A percentile compares a stretch with the other conserved stretches of the same genome.
Evolutionary conservation across 1,140 invertebrate species (phyloP).

Genomic region (Anagrus nilaparvatae): DNA sequence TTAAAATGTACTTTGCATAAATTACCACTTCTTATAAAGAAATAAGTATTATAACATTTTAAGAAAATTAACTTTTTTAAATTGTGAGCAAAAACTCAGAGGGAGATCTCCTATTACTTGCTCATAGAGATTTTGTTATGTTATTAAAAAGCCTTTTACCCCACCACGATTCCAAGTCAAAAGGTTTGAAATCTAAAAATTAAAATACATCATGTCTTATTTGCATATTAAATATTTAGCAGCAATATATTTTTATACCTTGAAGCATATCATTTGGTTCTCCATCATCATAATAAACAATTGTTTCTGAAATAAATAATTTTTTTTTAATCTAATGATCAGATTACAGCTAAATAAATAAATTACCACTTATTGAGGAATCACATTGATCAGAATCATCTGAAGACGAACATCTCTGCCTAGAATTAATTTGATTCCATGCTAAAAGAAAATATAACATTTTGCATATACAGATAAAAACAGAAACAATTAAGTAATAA

Average conservation of each 20-base stretch:
- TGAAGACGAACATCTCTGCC: constrained; percentile 25
- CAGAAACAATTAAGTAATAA: not conserved
- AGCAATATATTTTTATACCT: constrained; percentile 27
- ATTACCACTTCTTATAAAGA: not conserved
- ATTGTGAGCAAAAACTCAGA: constrained; percentile 5
- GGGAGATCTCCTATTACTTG: constrained; percentile 1
- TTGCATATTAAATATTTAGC: constrained; percentile 10
- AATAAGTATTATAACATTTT: not conserved
- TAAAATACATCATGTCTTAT: not conserved
- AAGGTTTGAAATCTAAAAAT: constrained; percentile 67
- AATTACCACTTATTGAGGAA: constrained; percentile 21
- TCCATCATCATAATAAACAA: constrained; percentile 61
- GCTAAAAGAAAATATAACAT: constrained; percentile 22
- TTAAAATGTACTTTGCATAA: constrained; percentile 3
- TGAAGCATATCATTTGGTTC: constrained; percentile 55
- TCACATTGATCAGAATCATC: constrained; percentile 25
- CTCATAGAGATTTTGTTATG: constrained; percentile 62
- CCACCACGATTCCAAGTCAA: constrained; percentile 82
- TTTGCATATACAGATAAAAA: constrained; percentile 5
- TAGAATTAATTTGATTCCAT: constrained; percentile 33
- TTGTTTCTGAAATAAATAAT: constrained; percentile 20
- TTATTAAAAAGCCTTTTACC: constrained; percentile 72
- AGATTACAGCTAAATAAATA: not conserved
- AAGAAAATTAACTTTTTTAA: constrained; percentile 1
- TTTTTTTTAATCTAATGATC: not conserved